phyloP scores from a whole-genome alignment of 2,888 invertebrate genomes.

The Vanessa cardui region DNA sequence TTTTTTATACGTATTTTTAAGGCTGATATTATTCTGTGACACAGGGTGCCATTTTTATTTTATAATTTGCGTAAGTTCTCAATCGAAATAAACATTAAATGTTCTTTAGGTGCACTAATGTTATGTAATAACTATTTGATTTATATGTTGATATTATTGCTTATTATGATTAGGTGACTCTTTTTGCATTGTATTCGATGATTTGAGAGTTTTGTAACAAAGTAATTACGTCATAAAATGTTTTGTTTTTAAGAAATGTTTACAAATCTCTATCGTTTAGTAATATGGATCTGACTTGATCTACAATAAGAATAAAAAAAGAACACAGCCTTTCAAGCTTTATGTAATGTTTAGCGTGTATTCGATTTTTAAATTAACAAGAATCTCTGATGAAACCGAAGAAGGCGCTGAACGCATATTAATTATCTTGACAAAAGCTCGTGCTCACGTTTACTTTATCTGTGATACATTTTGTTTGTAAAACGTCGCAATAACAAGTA shows the following conservation, averaged over 20 bases:
- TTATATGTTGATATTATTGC: not conserved
- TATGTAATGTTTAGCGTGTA: not conserved
- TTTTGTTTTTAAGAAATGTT: too few species aligned
- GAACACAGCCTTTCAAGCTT: not conserved
- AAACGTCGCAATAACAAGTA: slow-evolving; percentile 72
- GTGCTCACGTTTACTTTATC: slow-evolving; percentile 67
- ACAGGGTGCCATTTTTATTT: slow-evolving; percentile 66
- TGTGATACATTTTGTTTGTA: slow-evolving; percentile 78
- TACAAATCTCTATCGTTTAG: too few species aligned
- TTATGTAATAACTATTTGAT: not conserved
- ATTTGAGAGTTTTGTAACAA: too few species aligned
- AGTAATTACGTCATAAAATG: too few species aligned
- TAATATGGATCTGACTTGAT: too few species aligned
- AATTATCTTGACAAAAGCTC: slow-evolving; percentile 23
- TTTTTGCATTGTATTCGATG: too few species aligned
- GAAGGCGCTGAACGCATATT: not conserved
- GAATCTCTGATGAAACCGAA: not conserved
- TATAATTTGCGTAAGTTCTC: slow-evolving; percentile 26
- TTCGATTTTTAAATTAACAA: slow-evolving; percentile 3
- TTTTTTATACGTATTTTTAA: slow-evolving; percentile 46
- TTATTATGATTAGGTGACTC: too few species aligned
- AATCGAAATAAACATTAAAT: slow-evolving; percentile 34
- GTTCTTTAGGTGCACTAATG: slow-evolving; percentile 18
- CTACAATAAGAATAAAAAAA: too few species aligned
- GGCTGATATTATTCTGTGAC: slow-evolving; percentile 56